Base-by-base conservation (phyloP, 2,888 invertebrate genomes). In the Chromoteleia sp. region DNA sequence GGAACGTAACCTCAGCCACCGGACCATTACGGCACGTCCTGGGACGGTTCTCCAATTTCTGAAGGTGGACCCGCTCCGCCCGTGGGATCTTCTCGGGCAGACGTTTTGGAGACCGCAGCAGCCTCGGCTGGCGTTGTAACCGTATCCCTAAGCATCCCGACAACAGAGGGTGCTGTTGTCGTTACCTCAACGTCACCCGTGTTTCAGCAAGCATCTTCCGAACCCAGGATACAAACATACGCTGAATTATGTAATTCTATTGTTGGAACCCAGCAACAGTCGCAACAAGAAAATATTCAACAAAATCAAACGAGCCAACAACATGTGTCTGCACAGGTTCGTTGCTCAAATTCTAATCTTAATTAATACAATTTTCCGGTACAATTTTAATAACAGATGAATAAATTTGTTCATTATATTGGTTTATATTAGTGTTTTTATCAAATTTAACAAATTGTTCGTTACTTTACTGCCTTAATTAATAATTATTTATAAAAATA, bases 1-100 rank as follows among this genome's bases (percentile, higher is more conserved):
- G 48, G 48, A 21, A 96, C 96, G 14, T 94, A 97, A 75, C 97
- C 97, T 1, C 95, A 96, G 85, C 96, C 96, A 88, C 98, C 97
- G 10, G 95, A 95, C 80, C 96, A 96, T 84, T 98, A 98, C 92
- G 94, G 96, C 85, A 96, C 96, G 79, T 96, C 96, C 77, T 98
- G 98, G 86, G 98, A 98, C 87, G 97, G 98, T 88, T 96, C 96
- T 6, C 96, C 97, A 83, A 98, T 97, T 90, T 96, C 95, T 7
- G 95, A 95, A 88, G 87, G 87, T 0, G 94, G 94, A 84, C 94
- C 94, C 82, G 93, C 94, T 15, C 89, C 91, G 77, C 91, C 91
- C 6, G 91, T 92, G 36, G 90, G 93, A 63, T 88, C 93, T 89
- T 86, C 92, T 89, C 84, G 85, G 15, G 82, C 88, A 30, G 83